These are phyloP conservation scores for Lemur catta DNA, from an alignment of 2,797 vertebrate species.

Conservation along the genomic window DNA sequence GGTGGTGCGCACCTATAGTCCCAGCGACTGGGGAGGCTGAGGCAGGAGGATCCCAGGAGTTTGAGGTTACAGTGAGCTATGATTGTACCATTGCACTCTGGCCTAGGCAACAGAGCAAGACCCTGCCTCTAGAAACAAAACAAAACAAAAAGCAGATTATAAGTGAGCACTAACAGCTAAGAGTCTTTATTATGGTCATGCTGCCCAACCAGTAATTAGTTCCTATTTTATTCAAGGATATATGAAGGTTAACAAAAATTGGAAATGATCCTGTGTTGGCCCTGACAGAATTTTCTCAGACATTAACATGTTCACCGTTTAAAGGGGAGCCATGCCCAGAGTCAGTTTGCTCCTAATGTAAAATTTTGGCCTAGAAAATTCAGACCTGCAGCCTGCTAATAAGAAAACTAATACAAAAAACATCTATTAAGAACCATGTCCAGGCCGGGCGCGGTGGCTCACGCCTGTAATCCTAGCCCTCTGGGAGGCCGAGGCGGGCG, in stretches of 20 bases:
- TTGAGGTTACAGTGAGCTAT: neutral
- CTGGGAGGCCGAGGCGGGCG: no score
- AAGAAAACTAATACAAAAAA: neutral
- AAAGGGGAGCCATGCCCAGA: neutral
- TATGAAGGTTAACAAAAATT: neutral
- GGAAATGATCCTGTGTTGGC: neutral
- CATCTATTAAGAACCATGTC: neutral
- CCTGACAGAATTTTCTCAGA: neutral
- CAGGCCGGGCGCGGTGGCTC: no score
- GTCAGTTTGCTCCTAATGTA: neutral
- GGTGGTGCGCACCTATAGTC: neutral
- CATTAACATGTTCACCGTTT: neutral
- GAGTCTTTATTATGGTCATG: neutral
- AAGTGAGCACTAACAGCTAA: neutral
- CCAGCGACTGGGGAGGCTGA: neutral
- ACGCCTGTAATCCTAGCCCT: no score
- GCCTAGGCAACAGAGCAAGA: neutral
- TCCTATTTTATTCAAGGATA: neutral
- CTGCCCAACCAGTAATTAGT: neutral
- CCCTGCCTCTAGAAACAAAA: neutral
- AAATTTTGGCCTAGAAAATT: neutral
- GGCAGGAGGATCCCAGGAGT: neutral
- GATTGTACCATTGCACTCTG: neutral
- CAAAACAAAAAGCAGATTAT: neutral
- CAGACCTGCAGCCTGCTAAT: neutral